Percentiles rank a stretch among this genome's conserved stretches.
Conservation (phyloP, 1,140 invertebrate species). For the Aphis craccivora region DNA sequence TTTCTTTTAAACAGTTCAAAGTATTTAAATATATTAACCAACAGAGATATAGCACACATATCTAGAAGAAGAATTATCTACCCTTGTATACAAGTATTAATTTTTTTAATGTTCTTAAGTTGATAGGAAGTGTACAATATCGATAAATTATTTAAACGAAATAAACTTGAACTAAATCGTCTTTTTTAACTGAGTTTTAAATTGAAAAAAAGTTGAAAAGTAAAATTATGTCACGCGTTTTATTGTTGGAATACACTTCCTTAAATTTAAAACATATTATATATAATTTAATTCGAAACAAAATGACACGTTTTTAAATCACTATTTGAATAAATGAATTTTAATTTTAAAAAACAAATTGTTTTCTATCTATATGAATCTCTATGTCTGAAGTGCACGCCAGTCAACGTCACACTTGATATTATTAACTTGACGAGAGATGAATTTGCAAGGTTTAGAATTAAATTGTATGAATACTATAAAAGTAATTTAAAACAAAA, state of each 20-base stretch:
- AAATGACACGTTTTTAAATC: not conserved
- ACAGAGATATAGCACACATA: not conserved
- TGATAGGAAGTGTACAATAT: not conserved
- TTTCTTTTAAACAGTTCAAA: not conserved
- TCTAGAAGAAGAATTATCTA: not conserved
- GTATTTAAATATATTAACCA: not conserved
- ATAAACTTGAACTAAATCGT: not conserved
- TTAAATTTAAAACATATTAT: not conserved
- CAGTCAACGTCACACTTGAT: not conserved
- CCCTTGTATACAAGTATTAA: not conserved
- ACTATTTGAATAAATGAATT: not conserved
- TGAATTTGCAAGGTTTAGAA: not conserved
- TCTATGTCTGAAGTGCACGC: not conserved
- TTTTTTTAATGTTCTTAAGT: not conserved
- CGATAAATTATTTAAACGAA: not conserved
- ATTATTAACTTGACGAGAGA: not conserved
- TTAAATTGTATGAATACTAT: not conserved
- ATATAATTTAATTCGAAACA: not conserved
- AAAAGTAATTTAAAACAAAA: conserved; percentile 20
- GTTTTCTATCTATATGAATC: not conserved
- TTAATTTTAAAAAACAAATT: not conserved
- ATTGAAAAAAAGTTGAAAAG: not conserved
- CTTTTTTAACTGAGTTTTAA: not conserved
- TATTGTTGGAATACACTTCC: not conserved
- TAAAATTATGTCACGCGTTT: not conserved